A percentile compares a stretch with the other conserved stretches of the same genome.
phyloP scores from a whole-genome alignment of 2,888 invertebrate genomes.

The Steromphala cineraria region DNA sequence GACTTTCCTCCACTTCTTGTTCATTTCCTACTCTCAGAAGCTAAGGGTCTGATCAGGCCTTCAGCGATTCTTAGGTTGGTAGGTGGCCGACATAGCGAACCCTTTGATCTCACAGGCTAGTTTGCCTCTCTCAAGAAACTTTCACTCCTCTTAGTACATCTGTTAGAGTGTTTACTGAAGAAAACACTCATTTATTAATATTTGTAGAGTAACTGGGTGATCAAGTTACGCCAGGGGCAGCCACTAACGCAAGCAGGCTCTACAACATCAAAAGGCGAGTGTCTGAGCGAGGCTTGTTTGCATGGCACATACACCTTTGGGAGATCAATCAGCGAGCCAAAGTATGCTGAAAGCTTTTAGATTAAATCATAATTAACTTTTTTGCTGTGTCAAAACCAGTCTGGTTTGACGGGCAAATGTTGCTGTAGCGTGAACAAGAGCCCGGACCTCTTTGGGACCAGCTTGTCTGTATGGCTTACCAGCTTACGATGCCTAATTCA shows the following conservation, averaged over 20 bases:
- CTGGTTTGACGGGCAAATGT: conserved; percentile 4
- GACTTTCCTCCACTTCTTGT: background rate
- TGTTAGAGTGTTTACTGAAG: conserved; percentile 8
- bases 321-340: conserved; percentile 12
- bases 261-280: conserved; percentile 2
- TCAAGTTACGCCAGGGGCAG: background rate
- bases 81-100: background rate
- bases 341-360: conserved; percentile 20
- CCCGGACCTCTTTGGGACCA: background rate
- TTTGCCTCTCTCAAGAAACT: background rate
- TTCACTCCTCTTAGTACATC: conserved; percentile 6
- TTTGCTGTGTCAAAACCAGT: conserved; percentile 3
- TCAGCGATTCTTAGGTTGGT: conserved; percentile 10
- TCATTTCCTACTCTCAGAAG: background rate
- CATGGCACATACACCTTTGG: conserved; percentile 10
- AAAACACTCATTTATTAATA: conserved; percentile 8
- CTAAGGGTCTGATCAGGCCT: background rate
- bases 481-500: background rate
- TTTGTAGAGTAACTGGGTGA: conserved; percentile 2
- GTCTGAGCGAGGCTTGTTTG: background rate
- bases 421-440: background rate
- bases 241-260: conserved; percentile 2
- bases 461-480: background rate
- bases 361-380: conserved; percentile 21
- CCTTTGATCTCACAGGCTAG: background rate